Conservation (phyloP, 2,888 invertebrate species). For the Phasia obesa region DNA sequence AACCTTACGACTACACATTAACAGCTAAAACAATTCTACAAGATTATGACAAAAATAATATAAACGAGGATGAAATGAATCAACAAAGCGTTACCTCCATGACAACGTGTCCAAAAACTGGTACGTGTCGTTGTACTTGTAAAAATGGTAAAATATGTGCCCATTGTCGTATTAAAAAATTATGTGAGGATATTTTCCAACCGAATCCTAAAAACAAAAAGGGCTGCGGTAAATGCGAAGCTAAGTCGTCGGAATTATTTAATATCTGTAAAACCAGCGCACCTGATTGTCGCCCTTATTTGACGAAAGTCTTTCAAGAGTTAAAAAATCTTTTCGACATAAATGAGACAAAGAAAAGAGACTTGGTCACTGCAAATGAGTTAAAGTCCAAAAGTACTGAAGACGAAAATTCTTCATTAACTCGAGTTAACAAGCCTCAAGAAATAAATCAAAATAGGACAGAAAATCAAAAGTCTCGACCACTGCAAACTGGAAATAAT, state of each 20-base stretch:
- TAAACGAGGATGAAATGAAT: constrained; percentile 1
- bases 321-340: constrained; percentile 78
- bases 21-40: constrained; percentile 78
- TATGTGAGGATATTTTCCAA: constrained; percentile 75
- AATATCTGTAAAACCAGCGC: constrained; percentile 73
- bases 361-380: not conserved
- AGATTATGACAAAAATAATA: constrained; percentile 71
- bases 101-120: constrained; percentile 3
- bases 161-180: constrained; percentile 76
- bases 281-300: constrained; percentile 76
- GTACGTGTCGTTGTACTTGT: constrained; percentile 75
- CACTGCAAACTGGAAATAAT: not conserved
- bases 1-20: constrained; percentile 76
- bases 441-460: not conserved
- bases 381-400: not conserved
- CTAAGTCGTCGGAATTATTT: constrained; percentile 70
- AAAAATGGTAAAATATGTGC: constrained; percentile 73
- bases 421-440: too few species aligned
- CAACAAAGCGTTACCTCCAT: constrained; percentile 6
- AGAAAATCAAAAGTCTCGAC: not conserved
- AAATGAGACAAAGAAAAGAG: constrained; percentile 71
- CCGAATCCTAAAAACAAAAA: constrained; percentile 17
- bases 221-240: constrained; percentile 70
- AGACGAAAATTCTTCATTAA: not conserved
- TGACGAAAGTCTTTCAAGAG: constrained; percentile 79